phyloP scores from a whole-genome alignment of 2,113 vertebrate species.

The Dipodomys stephensi region DNA sequence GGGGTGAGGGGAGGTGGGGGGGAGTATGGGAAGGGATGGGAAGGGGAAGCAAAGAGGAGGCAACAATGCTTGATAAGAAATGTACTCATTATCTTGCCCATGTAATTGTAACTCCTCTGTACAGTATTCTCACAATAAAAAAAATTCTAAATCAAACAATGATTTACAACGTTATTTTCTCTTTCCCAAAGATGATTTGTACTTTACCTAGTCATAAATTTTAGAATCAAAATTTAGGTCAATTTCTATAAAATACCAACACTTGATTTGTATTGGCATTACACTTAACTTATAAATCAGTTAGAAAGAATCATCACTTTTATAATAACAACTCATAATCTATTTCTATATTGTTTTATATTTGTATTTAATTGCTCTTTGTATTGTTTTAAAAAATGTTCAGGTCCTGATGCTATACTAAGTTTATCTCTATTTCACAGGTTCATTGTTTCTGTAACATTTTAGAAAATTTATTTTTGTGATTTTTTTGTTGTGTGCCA shows the following conservation, averaged over 20 bases:
- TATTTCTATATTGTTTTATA: neutral
- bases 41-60: too few species aligned
- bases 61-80: too few species aligned
- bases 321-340: neutral
- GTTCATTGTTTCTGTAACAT: neutral
- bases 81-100: too few species aligned
- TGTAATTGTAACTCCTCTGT: too few species aligned
- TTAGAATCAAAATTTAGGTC: neutral
- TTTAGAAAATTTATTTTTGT: neutral
- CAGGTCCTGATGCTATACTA: neutral
- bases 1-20: too few species aligned
- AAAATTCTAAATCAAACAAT: too few species aligned
- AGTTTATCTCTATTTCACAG: neutral
- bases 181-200: neutral
- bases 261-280: neutral
- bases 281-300: neutral
- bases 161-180: neutral
- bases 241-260: neutral
- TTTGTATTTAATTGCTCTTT: constrained; percentile 2
- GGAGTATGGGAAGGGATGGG: too few species aligned
- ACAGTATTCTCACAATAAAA: neutral
- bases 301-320: neutral
- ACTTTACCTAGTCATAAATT: neutral
- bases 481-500: neutral
- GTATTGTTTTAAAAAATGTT: neutral